Evolutionary conservation across 2,113 vertebrate genomes (phyloP), one percentile per base, ranked within the genome.

Genomic region (Emydura subglobosa): DNA sequence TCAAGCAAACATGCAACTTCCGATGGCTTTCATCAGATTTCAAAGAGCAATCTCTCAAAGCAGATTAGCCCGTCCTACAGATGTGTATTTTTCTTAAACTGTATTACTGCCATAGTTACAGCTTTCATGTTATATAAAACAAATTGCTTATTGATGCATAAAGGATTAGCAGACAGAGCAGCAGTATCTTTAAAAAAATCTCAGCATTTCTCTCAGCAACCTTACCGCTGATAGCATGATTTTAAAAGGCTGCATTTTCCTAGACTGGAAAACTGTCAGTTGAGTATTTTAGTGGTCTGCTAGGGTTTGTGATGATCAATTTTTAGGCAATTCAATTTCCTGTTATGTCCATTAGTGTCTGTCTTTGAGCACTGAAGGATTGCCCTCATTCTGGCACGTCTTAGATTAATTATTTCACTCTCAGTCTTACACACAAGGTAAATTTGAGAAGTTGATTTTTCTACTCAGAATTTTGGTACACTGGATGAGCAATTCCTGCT

Each of bases 61-160:
- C 65, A 94, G 81, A 94, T 89, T 74, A 95, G 50, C 39, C 51
- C 68, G n/a, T 83, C 49, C 34, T 90, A 44, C 74, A 94, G 65
- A 91, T 78, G 86, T 4, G 5, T 85, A 25, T 93, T 97, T 94
- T 96, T 94, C 54, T 94, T 95, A 78, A 95, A 97, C 87, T 95
- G 54, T 88, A 44, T 88, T 95, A 90, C 96, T 96, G 82, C 91
- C 8, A 34, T 95, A 65, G 87, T 93, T 89, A 85, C 84, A 95
- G 59, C 39, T 91, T 88, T 92, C 93, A 42, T 93, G 88, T 98
- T 97, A 94, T 0, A 10, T 97, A 97, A 97, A 92, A 79, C 44
- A 95, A 95, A 95, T 97, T 97, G 85, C 91, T 96, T 96, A 92
- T 8, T 21, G 42, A 95, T 95, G 83, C 89, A 55, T 91, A 96